phyloP scores from a whole-genome alignment of 2,113 vertebrate species.

The Corythornis madagascariensis region DNA sequence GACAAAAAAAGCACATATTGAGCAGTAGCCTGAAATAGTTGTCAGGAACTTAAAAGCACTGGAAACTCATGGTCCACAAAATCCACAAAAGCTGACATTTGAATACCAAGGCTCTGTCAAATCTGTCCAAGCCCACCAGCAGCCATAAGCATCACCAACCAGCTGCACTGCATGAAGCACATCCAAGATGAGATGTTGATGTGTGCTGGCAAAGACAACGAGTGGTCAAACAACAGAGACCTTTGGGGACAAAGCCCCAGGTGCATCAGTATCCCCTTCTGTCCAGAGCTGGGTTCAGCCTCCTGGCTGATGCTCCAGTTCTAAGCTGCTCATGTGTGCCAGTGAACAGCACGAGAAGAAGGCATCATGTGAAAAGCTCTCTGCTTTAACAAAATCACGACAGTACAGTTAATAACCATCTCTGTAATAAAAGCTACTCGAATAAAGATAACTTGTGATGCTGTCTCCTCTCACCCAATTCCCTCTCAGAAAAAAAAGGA shows the following conservation, averaged over 20 bases:
- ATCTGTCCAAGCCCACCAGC: background rate
- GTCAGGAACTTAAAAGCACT: background rate
- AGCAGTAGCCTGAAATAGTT: background rate
- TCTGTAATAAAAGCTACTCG: background rate
- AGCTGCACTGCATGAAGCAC: background rate
- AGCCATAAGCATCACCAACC: background rate
- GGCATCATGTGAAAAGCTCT: background rate
- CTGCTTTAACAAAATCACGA: background rate
- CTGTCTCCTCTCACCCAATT: background rate
- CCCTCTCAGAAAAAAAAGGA: background rate
- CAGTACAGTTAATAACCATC: background rate
- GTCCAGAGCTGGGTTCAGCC: background rate
- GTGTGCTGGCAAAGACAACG: background rate
- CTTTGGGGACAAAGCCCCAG: background rate
- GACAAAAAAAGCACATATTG: background rate
- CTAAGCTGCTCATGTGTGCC: rapidly evolving
- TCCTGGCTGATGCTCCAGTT: background rate
- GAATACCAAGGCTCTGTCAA: background rate
- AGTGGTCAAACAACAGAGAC: background rate
- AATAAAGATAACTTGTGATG: background rate
- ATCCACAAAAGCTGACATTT: background rate
- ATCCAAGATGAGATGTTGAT: background rate
- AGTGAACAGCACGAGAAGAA: background rate
- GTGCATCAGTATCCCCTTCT: background rate
- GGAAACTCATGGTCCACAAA: background rate